Conservation (phyloP, 2,797 vertebrate species). For the Monodelphis domestica region DNA sequence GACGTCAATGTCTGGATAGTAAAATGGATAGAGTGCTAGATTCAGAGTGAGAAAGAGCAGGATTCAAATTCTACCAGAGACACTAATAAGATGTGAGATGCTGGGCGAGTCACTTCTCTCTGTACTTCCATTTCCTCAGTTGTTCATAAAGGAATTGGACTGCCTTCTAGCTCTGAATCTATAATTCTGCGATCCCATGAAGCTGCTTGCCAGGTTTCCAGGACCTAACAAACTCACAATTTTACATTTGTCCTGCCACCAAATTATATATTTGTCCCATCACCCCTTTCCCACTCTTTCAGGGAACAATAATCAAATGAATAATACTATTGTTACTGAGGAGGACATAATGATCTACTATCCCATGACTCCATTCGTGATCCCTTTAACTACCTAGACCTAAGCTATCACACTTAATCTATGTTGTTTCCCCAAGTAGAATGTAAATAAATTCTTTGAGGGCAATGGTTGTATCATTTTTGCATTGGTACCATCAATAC, state of each 20-base stretch:
- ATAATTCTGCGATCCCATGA: neutral
- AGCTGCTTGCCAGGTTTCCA: neutral
- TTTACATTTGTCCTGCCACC: neutral
- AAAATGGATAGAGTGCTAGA: neutral
- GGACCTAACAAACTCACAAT: neutral
- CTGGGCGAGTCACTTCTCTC: neutral
- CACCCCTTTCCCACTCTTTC: neutral
- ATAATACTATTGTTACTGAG: neutral
- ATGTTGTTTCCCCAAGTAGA: neutral
- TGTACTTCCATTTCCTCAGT: neutral
- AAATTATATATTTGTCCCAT: neutral
- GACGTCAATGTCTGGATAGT: neutral
- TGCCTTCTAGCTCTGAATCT: too few relatives aligned
- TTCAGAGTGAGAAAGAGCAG: neutral
- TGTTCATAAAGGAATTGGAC: neutral
- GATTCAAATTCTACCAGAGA: neutral
- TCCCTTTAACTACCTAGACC: neutral
- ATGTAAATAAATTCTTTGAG: neutral
- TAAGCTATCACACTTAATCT: neutral
- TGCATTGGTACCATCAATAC: too few relatives aligned
- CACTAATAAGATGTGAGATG: neutral
- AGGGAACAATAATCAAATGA: neutral
- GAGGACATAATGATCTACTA: neutral
- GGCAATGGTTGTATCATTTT: neutral
- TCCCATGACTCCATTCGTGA: neutral